These are phyloP conservation scores for Thermophis baileyi DNA, from an alignment of 2,113 vertebrate genomes.

Conservation along the genomic window DNA sequence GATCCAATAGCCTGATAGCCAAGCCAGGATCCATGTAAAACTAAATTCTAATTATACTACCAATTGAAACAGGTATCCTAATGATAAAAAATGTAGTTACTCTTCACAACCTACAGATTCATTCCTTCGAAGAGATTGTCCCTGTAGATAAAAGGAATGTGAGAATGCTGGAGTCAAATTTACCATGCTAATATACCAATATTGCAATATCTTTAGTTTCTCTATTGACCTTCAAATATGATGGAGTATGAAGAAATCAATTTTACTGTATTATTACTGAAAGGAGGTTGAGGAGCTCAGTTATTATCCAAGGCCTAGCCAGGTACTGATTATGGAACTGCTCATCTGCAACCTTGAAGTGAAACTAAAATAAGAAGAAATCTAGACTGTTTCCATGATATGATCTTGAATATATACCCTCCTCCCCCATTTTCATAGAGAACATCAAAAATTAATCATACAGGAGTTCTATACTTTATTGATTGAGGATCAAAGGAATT, in stretches of 20 bases:
- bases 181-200: neutral
- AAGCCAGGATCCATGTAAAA: neutral
- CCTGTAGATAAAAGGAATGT: neutral
- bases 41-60: neutral
- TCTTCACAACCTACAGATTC: neutral
- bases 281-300: neutral
- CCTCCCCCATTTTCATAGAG: neutral
- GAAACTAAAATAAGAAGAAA: neutral
- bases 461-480: neutral
- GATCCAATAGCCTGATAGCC: neutral
- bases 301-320: neutral
- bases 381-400: neutral
- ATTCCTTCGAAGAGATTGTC: neutral
- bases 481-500: neutral
- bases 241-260: neutral
- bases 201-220: neutral
- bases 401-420: neutral
- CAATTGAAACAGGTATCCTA: neutral
- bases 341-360: neutral
- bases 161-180: neutral
- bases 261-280: neutral
- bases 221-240: neutral
- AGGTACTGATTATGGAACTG: neutral
- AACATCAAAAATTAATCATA: neutral
- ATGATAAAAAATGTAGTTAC: neutral